Conservation (phyloP, 2,797 vertebrate genomes). For the Sternotherus odoratus region DNA sequence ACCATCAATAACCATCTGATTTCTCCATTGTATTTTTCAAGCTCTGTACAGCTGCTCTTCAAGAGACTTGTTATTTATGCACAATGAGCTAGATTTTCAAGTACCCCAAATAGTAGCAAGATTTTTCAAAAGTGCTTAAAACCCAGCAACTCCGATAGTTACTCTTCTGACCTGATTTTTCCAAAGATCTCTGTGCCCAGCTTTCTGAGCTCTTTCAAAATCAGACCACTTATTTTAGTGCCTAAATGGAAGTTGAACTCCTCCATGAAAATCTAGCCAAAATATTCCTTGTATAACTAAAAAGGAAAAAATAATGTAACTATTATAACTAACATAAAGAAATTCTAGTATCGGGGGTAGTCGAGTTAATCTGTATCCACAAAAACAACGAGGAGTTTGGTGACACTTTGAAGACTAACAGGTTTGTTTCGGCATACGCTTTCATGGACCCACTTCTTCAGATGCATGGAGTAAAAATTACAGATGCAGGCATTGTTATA, state of each 20-base stretch:
- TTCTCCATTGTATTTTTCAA: neutral
- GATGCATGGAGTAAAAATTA: too few relatives aligned
- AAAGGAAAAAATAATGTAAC: neutral
- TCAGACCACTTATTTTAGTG: accelerated
- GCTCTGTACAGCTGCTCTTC: neutral
- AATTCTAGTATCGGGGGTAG: neutral
- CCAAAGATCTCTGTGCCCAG: neutral
- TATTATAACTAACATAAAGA: constrained; percentile 22
- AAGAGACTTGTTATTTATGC: neutral
- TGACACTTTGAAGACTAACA: too few relatives aligned
- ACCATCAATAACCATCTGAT: neutral
- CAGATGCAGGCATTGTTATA: too few relatives aligned
- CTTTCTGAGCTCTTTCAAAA: neutral
- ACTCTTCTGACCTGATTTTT: constrained; percentile 17
- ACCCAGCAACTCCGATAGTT: neutral
- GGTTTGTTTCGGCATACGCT: too few relatives aligned
- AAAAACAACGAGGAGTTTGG: too few relatives aligned
- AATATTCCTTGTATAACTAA: constrained; percentile 25
- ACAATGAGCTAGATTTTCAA: neutral
- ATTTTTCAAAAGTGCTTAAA: neutral
- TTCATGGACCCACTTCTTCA: too few relatives aligned
- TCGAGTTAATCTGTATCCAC: too few relatives aligned
- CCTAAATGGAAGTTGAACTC: neutral
- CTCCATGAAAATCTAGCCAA: constrained; percentile 28
- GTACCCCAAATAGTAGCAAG: neutral